Evolutionary conservation across 2,113 vertebrate species (phyloP), one percentile per base, ranked within the genome.

Genomic region (Laticauda laticaudata): DNA sequence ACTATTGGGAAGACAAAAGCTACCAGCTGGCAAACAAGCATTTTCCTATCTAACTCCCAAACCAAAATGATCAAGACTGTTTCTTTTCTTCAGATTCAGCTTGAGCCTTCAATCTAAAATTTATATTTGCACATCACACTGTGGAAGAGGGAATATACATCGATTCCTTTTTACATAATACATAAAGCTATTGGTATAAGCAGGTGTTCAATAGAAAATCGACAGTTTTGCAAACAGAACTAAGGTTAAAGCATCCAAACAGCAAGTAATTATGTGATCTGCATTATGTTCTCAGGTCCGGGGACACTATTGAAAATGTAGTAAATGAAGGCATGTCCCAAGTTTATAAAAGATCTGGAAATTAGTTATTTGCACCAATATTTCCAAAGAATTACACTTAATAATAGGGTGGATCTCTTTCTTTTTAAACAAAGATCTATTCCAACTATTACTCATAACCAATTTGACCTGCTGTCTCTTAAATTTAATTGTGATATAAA

Each of bases 391-490:
- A 26, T 92, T 89, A 39, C 57, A 86, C 43, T 86, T 48, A 90
- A 86, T 54, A 86, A 86, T 15, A 23, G 15, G 14, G 7, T 21
- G 3, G 29, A 91, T 59, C 39, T 91, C 24, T n/a, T 92, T 4
- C 6, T 20, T 81, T 81, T 39, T 39, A 81, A 39, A 81, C 69
- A 81, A 81, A 81, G 34, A 54, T 51, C 14, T 54, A 96, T 64
- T 89, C 45, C 43, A 26, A 90, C 89, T 93, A 85, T 91, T 61
- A 90, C 92, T 93, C 54, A 93, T 92, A 94, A 93, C 86, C 57
- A 88, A 91, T 88, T 90, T 94, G 86, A 89, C 92, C 90, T 94
- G 75, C 87, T 92, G 54, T 53, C 90, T 93, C 92, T 96, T 90
- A 86, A 59, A 45, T 94, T 91, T 93, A 96, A 87, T 81, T 54